Base-by-base conservation (phyloP, 2,113 vertebrate genomes). In the Podarcis muralis region DNA sequence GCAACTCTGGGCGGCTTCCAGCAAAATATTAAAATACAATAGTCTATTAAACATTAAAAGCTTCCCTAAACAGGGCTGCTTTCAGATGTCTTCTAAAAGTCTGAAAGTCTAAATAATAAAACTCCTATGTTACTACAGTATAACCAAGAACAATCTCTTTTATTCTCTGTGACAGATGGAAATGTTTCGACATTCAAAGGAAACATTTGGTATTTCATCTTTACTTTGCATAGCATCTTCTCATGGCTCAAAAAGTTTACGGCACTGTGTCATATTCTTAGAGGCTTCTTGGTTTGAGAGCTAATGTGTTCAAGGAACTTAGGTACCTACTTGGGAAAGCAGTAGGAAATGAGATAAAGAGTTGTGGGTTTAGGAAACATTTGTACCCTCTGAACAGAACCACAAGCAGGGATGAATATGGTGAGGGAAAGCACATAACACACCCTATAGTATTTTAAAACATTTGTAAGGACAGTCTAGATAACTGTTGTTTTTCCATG, bases 141-240 rank as follows among this genome's bases (percentile, higher is more conserved):
- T 32, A 87, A 87, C 4, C 48, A 27, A 82, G 62, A 77, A 37
- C 25, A 57, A 53, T 32, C 78, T 72, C 27, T 87, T 75, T 76
- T 85, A 82, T 80, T 81, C 32, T 48, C 59, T 87, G 66, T 35
- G 23, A 59, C 71, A 76, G 71, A 82, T 82, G 79, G 59, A 59
- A 20, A 25, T 27, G 62, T 40, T 82, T 48, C 87, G 62, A 68
- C 27, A 77, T 69, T 87, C 71, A 81, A 84, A 87, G 12, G 35
- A 66, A 87, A 68, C 66, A 5, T 80, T 77, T 62, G 43, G 57
- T 48, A 85, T 62, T 62, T n/a, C 16, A 53, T n/a, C 11, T 27
- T 84, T 91, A 76, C 69, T 91, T 87, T 81, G n/a, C 23, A 65
- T 87, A 62, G 82, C 43, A 89, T 62, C 27, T 77, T 84, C 32